Evolutionary conservation across 2,797 vertebrate species (phyloP).

Genomic region (Cichlasoma orientale): DNA sequence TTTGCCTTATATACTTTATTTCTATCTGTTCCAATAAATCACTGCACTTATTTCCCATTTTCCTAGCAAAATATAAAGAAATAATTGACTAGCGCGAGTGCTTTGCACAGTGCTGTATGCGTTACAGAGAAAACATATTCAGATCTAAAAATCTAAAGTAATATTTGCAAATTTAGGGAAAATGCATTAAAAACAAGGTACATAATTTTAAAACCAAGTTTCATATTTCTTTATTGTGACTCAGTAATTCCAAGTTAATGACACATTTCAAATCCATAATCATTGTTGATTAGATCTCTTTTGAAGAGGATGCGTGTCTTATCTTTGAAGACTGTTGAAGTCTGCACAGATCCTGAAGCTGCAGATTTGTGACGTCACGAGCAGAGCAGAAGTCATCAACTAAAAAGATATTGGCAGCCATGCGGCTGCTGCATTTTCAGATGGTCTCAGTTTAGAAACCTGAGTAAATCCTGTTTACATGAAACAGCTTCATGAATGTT

Average conservation of each 20-base stretch:
- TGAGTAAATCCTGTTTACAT: not conserved
- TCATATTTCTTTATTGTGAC: not conserved
- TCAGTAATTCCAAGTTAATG: not conserved
- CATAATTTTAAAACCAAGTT: not conserved
- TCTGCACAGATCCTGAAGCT: not conserved
- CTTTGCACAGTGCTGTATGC: not conserved
- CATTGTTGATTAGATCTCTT: not conserved
- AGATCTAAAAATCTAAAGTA: not conserved
- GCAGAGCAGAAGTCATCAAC: slow-evolving; percentile 6
- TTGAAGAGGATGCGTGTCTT: not conserved
- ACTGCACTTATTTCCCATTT: not conserved
- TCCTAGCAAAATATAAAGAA: not conserved
- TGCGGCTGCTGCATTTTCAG: not conserved
- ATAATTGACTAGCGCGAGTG: not conserved
- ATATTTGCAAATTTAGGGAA: not conserved
- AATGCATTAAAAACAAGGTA: not conserved
- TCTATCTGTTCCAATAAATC: not conserved
- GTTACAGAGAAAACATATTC: not conserved
- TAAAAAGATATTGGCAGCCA: slow-evolving; percentile 5
- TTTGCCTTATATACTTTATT: not conserved
- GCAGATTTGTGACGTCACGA: slow-evolving; percentile 19
- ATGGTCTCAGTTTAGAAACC: not conserved
- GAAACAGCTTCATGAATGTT: not conserved
- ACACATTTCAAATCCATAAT: not conserved
- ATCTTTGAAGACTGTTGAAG: not conserved